Evolutionary conservation across 2,888 invertebrate species (phyloP), one percentile per base, ranked within the genome.

Genomic region (Rhynchonema sp.): DNA sequence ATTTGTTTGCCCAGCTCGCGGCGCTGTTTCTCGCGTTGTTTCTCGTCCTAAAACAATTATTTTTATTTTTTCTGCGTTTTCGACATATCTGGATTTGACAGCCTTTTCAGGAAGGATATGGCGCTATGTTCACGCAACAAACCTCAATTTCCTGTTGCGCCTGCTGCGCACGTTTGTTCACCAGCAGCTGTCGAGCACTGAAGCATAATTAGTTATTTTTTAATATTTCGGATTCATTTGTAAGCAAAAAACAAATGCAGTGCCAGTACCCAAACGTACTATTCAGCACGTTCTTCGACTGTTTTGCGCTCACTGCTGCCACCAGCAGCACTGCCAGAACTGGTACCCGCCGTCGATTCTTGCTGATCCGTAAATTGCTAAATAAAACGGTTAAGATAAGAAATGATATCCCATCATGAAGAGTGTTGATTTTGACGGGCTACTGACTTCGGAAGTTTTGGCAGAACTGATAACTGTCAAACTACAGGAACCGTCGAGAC

Each of bases 141-240:
- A 53, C 53, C 23, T 53, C 53, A 9, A 23, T 22, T 53, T 53
- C 53, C 6, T 9, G 53, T 25, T 53, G 53, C 25, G n/a, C 53
- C 23, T 53, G n/a, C 23, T 23, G 17, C 17, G n/a, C 53, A 13
- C 9, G 9, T n/a, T 25, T 22, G 17, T 53, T 22, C 6, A 9
- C 9, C n/a, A 53, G n/a, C 9, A 53, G 53, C 25, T 53, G 53
- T 53, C n/a, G 53, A 9, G 53, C 25, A 25, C 53, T 56, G 27
- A 56, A 30, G 26, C 22, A 26, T 22, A 56, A 27, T 56, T 9
- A 9, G 22, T 56, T 9, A 77, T 64, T 82, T 82, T 1, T 79
- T 73, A n/a, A 13, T 38, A 38, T 38, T 13, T n/a, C n/a, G n/a
- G n/a, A n/a, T n/a, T n/a, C n/a, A 20, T 20, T 38, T 38, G 38